phyloP scores from a whole-genome alignment of 2,797 vertebrate species.

The Myoxocephalus aenaeus region DNA sequence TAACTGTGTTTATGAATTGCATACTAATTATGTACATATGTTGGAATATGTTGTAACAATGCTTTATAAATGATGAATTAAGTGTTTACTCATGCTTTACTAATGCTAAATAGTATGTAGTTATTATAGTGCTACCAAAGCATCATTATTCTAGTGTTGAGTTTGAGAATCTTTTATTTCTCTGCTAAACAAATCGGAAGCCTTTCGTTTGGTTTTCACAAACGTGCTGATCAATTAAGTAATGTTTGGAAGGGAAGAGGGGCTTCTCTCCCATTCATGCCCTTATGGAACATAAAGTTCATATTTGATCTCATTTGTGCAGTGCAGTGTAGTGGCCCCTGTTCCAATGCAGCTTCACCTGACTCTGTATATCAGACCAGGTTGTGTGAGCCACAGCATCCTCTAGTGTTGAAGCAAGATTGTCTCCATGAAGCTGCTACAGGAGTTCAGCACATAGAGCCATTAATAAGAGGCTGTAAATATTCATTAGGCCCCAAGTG shows the following conservation, averaged over 20 bases:
- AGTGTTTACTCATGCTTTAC: too few species aligned
- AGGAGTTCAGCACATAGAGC: background rate
- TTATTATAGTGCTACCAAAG: too few species aligned
- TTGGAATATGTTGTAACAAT: too few species aligned
- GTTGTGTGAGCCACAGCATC: conserved; percentile 58
- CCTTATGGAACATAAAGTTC: background rate
- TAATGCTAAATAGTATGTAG: too few species aligned
- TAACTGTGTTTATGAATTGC: too few species aligned
- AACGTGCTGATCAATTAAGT: background rate
- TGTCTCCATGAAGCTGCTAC: background rate
- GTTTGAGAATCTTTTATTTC: background rate
- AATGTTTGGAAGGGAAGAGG: background rate
- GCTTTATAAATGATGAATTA: too few species aligned
- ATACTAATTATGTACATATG: too few species aligned
- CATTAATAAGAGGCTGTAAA: background rate
- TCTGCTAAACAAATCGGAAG: background rate
- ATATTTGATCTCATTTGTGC: background rate
- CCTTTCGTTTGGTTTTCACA: background rate
- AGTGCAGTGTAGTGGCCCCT: background rate
- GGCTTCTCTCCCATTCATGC: background rate
- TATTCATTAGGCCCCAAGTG: background rate
- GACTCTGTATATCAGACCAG: background rate
- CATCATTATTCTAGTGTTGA: background rate
- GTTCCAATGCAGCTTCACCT: background rate
- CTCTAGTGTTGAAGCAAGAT: conserved; percentile 56